These are phyloP conservation scores for Copidosoma aretas DNA, from an alignment of 2,888 invertebrate genomes.

Conservation along the genomic window DNA sequence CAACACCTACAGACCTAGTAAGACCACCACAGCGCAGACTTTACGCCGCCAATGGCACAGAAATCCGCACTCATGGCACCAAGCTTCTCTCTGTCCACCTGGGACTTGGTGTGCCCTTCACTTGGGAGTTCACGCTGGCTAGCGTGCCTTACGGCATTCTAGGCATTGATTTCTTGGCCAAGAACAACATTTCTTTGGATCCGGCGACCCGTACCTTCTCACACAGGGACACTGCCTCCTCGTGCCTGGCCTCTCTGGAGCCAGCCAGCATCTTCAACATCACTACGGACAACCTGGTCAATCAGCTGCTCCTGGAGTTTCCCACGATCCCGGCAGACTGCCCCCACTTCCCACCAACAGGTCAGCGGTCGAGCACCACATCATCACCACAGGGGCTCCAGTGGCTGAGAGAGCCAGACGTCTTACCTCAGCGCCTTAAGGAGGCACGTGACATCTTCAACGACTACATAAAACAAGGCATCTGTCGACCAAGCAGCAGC, in stretches of 20 bases:
- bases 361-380: constrained; percentile 22
- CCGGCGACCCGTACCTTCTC: not conserved
- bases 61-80: not conserved
- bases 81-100: no score
- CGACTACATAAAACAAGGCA: constrained; percentile 16
- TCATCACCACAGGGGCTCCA: constrained; percentile 31
- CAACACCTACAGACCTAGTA: not conserved
- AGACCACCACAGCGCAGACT: constrained; percentile 7
- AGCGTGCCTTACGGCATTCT: not conserved
- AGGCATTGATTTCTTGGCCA: not conserved
- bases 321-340: not conserved
- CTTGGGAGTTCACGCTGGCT: not conserved
- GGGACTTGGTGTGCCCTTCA: not conserved
- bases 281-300: not conserved
- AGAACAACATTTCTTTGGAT: not conserved
- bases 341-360: not conserved
- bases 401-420: constrained; percentile 63
- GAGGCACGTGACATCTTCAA: constrained; percentile 57
- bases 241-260: not conserved
- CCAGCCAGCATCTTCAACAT: not conserved
- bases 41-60: not conserved
- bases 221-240: not conserved
- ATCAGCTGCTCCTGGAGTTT: not conserved
- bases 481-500: constrained; percentile 26
- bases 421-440: constrained; percentile 67